Evolutionary conservation across 2,113 vertebrate species (phyloP), one percentile per base, ranked within the genome.

Genomic region (Corythoichthys intestinalis): DNA sequence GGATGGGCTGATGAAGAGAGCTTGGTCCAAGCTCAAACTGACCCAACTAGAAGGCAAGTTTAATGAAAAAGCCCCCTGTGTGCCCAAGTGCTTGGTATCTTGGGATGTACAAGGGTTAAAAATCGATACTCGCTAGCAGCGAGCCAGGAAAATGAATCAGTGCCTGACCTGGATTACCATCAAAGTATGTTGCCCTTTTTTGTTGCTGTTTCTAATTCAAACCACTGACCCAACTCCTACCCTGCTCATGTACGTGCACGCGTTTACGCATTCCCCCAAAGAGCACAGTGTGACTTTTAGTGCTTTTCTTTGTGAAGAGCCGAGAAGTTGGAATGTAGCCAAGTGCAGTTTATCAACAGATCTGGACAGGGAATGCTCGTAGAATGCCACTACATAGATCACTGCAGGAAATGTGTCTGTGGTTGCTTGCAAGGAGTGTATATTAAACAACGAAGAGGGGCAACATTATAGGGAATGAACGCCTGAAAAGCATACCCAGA

Each of bases 341-440:
- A 50, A 66, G 49, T 50, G 64, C 64, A 66, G 35, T 52, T 66
- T 39, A 66, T 66, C 64, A 50, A 66, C 35, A 20, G 35, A 66
- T 66, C 37, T 39, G 48, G 64, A 50, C 64, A 38, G 49, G 37
- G 17, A 66, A 66, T 37, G 64, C 49, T 35, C 17, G 17, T 38
- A 70, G 1, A 60, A 71, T 57, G 39, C 9, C 38, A 65, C 11
- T 35, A 14, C 4, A 60, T 38, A 6, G 53, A 48, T 63, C 37
- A 10, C 34, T 68, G 20, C 53, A 11, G 41, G 46, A 28, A 61
- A 28, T 2, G 13, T 20, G 15, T 39, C 34, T 14, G 59, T 44
- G 20, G 20, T 47, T 34, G 41, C 20, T 47, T 46, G 10, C 59
- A 62, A 46, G 39, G 59, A 41, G 14, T 2, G 38, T 41, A 62